Evolutionary conservation across 1,140 invertebrate species (phyloP), one percentile per base, ranked within the genome.

Genomic region (Ectropis grisescens): DNA sequence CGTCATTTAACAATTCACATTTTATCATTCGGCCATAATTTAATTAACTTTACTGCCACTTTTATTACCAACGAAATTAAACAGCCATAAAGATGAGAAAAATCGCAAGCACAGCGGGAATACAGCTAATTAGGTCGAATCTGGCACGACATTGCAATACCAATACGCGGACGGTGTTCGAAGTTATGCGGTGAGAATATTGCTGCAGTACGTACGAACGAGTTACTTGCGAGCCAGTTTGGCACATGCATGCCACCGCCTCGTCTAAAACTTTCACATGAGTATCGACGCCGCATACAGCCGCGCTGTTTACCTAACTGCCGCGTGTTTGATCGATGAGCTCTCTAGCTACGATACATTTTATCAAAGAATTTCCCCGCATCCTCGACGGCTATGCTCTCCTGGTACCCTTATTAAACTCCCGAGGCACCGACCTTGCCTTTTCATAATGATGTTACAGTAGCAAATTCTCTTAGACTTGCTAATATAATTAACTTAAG

Each of bases 321-420:
- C 35, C 26, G 24, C 26, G 28, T 47, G 48, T 60, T 49, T 62
- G 65, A 65, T 69, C 58, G 61, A 69, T 65, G 60, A 62, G 51
- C 53, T 50, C 46, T 37, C 45, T 58, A 52, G 43, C 47, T 46
- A 37, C 41, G 53, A 59, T 55, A 58, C 47, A 52, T 64, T 51
- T 56, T 47, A 49, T 50, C 35, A 13, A 29, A 33, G 45, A 56
- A 47, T 49, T 50, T 44, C 28, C 25, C 46, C 41, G 27, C 35
- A 27, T 26, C 24, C 10, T 26, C 10, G 24, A 22, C 19, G 19
- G 4, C 36, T 26, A 37, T 37, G 13, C 38, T 34, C 29, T 10
- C 24, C 10, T 28, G 16, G 15, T 29, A 31, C 32, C 36, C 46
- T 64, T 58, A 62, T 62, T 62, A 59, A 58, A 43, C 41, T 45